Evolutionary conservation across 2,888 invertebrate species (phyloP).

Genomic region (Ferdinandea cuprea): DNA sequence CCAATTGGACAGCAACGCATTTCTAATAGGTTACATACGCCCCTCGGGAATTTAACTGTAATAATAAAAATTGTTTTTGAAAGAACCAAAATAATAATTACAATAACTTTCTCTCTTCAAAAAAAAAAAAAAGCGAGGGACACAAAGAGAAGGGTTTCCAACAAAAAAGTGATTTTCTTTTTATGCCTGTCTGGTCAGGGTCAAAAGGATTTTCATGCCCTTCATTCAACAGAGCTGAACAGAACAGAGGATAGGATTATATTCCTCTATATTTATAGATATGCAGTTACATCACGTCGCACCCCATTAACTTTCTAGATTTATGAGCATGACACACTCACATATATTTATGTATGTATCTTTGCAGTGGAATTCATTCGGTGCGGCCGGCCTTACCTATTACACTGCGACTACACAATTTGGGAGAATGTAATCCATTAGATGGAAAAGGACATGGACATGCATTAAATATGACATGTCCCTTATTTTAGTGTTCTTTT

Average conservation of each 20-base stretch:
- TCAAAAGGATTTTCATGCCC: constrained; percentile 64
- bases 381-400: constrained; percentile 57
- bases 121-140: neutral
- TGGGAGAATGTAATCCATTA: constrained; percentile 67
- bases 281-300: constrained; percentile 69
- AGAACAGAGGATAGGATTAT: too few relatives aligned
- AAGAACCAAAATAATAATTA: constrained; percentile 71
- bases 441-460: constrained; percentile 60
- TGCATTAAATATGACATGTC: constrained; percentile 71
- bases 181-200: constrained; percentile 37
- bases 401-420: constrained; percentile 59
- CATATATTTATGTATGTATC: neutral
- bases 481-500: constrained; percentile 35
- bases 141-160: constrained; percentile 7
- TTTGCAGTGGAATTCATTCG: neutral
- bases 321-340: constrained; percentile 29
- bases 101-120: constrained; percentile 45
- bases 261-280: neutral
- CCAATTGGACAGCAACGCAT: constrained; percentile 47
- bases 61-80: constrained; percentile 45
- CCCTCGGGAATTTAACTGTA: constrained; percentile 61
- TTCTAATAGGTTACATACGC: constrained; percentile 54
- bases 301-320: constrained; percentile 70
- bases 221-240: neutral
- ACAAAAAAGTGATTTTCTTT: constrained; percentile 59